A percentile compares a stretch with the other conserved stretches of the same genome.
These are phyloP conservation scores for Pelecanus crispus DNA, from an alignment of 2,113 vertebrate genomes.

Conservation along the genomic window DNA sequence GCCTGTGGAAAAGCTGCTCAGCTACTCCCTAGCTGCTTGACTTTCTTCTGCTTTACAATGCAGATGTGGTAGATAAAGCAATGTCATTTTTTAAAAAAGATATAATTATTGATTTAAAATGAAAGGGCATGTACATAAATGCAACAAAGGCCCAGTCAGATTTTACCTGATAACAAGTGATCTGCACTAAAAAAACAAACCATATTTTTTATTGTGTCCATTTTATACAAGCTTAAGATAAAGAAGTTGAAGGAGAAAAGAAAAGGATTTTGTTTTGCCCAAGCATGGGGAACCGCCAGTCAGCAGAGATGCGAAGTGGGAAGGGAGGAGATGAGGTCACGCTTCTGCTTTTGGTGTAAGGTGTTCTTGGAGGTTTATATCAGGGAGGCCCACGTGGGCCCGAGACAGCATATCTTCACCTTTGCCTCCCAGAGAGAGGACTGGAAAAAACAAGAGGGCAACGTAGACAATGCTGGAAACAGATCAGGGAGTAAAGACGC, in stretches of 20 bases:
- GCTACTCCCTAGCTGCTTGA: background rate
- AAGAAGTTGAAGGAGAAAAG: background rate
- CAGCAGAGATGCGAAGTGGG: background rate
- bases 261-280: background rate
- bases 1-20: background rate
- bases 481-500: background rate
- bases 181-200: background rate
- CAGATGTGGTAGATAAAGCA: background rate
- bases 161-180: background rate
- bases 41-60: background rate
- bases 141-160: background rate
- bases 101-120: background rate
- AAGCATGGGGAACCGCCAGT: background rate
- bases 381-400: background rate
- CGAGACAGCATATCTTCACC: background rate
- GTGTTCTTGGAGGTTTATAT: background rate
- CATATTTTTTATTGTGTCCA: background rate
- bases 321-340: background rate
- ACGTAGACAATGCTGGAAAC: background rate
- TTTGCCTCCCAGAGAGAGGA: background rate
- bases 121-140: background rate
- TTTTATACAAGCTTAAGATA: background rate
- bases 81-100: background rate
- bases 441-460: background rate
- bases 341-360: background rate